Evolutionary conservation across 2,888 invertebrate genomes (phyloP), one percentile per base, ranked within the genome.

Genomic region (Torymus tubicola): DNA sequence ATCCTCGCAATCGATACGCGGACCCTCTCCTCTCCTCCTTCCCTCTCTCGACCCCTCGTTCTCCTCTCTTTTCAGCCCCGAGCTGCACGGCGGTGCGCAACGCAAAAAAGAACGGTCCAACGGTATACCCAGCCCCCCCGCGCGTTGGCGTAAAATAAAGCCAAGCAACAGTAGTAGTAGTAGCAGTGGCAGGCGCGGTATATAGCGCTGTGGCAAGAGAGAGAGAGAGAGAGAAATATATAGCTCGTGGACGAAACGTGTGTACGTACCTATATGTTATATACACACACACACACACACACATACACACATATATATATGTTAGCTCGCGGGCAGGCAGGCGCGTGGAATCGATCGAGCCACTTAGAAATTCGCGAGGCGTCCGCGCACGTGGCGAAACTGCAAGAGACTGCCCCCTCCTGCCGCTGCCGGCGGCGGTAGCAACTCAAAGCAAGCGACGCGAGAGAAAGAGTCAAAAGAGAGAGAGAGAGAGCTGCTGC

Each of bases 351-450:
- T 50, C 52, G 11, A 18, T 18, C 58, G 78, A 68, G 82, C 81
- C 83, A 82, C 84, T 86, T 84, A 83, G 74, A 80, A 83, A 86
- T 86, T 85, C 85, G 82, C 82, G 71, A 73, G 81, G 83, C 82
- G 83, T 85, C 81, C 83, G 83, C 78, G 82, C 83, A 84, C 84
- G 82, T 86, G 83, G 83, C 82, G 83, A 84, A 85, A 84, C 83
- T 83, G 82, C 83, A 69, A 77, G 78, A 76, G 63, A 82, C 80
- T 65, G 81, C 78, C 68, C 68, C 24, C 16, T 5, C 70, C n/a
- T 21, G 21, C 63, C 16, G 21, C 67, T 42, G 13, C 78, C 57
- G 78, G 12, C n/a, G 21, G 14, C 8, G n/a, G 12, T 13, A 14
- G 63, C 24, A 53, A 53, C 14, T 60, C 70, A 61, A 67, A 64